Percentiles rank a stretch among this genome's conserved stretches.
phyloP scores from a whole-genome alignment of 2,797 vertebrate species.

The Merluccius polli region DNA sequence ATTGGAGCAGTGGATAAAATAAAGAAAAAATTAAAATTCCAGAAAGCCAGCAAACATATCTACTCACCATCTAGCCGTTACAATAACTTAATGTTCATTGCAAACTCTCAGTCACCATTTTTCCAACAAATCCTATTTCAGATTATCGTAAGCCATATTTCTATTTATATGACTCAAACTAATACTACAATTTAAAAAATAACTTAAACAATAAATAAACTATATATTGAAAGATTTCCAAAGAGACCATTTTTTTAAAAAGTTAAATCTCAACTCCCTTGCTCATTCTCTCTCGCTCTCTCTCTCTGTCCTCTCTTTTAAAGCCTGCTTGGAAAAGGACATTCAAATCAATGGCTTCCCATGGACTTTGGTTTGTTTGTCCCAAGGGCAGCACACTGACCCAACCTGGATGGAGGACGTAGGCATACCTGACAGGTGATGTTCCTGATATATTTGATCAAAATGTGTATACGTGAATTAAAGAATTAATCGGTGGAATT shows the following conservation, averaged over 20 bases:
- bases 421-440: not conserved
- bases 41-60: not conserved
- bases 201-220: not conserved
- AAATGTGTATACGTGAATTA: not conserved
- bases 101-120: not conserved
- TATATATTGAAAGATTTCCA: not conserved
- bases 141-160: too few species aligned
- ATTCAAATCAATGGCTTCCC: not conserved
- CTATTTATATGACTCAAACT: too few species aligned
- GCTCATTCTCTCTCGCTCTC: too few species aligned
- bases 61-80: slow-evolving; percentile 47
- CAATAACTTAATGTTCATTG: slow-evolving; percentile 12
- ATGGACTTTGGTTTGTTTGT: not conserved
- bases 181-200: not conserved
- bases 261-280: not conserved
- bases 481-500: too few species aligned
- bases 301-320: not conserved
- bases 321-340: not conserved
- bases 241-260: not conserved
- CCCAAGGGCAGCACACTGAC: not conserved
- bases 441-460: not conserved
- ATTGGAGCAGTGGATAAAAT: not conserved
- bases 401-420: not conserved
- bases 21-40: not conserved
- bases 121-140: not conserved